Conservation (phyloP, 2,888 invertebrate genomes). For the Mesorhabditis spiculigera region DNA sequence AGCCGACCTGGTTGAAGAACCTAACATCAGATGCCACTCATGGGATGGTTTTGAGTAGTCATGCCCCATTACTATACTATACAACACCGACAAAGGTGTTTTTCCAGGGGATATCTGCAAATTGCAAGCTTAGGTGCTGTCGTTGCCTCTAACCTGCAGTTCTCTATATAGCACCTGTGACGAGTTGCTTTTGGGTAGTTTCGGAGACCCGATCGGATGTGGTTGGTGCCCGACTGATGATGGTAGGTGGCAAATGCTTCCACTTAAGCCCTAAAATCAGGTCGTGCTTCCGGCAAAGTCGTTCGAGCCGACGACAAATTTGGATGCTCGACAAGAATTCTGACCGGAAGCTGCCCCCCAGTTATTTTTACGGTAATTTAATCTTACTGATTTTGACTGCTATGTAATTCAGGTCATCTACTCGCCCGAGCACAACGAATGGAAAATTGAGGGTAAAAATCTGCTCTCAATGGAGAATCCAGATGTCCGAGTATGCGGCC, state of each 20-base stretch:
- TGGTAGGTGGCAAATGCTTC: neutral
- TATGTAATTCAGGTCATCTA: neutral
- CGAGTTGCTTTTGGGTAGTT: neutral
- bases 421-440: neutral
- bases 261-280: neutral
- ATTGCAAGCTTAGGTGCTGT: neutral
- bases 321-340: neutral
- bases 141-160: neutral
- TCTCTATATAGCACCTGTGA: neutral
- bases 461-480: neutral
- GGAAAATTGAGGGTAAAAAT: neutral
- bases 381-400: neutral
- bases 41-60: neutral
- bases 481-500: neutral
- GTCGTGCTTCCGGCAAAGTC: neutral
- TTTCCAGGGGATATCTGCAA: neutral
- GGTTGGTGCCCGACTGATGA: constrained; percentile 1
- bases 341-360: neutral
- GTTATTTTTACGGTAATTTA: neutral
- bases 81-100: neutral
- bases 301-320: neutral
- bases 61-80: neutral
- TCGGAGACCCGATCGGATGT: neutral
- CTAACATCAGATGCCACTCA: neutral
- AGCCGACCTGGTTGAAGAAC: neutral